Conservation (phyloP, 2,113 vertebrate species). For the Oncorhynchus kisutch region DNA sequence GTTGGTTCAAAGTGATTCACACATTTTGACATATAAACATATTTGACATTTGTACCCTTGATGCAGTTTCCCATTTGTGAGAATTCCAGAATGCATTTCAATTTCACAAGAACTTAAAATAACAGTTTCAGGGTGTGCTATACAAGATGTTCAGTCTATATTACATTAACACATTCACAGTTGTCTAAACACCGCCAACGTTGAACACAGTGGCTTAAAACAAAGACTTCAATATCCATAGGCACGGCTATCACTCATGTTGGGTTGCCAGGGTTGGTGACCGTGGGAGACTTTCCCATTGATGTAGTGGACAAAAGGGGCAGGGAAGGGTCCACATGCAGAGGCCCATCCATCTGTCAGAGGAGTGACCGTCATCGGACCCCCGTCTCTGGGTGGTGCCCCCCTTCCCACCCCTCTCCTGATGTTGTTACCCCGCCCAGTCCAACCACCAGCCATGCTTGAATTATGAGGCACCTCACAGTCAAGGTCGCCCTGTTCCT, state of each 20-base stretch:
- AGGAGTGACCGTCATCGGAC: neutral
- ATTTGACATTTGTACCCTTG: too few relatives aligned
- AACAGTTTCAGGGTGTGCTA: too few relatives aligned
- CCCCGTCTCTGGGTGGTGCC: neutral
- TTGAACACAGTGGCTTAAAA: too few relatives aligned
- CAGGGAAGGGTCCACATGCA: conserved; percentile 4
- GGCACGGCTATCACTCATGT: neutral
- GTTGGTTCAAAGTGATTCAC: too few relatives aligned
- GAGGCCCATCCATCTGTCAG: conserved; percentile 10
- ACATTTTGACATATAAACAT: too few relatives aligned
- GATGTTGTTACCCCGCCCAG: too few relatives aligned
- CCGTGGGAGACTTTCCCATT: neutral
- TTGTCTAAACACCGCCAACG: too few relatives aligned
- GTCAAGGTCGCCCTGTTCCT: conserved; percentile 23
- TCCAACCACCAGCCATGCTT: neutral
- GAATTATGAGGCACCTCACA: conserved; percentile 30
- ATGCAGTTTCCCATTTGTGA: too few relatives aligned
- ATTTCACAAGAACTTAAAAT: too few relatives aligned
- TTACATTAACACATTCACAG: too few relatives aligned
- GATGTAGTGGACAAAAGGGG: neutral
- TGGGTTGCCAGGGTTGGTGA: neutral
- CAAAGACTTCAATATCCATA: neutral
- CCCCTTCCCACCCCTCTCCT: neutral
- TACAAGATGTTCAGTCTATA: too few relatives aligned
- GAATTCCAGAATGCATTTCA: too few relatives aligned